Base-by-base conservation (phyloP, 2,888 invertebrate genomes). In the Mesochorus sp. region DNA sequence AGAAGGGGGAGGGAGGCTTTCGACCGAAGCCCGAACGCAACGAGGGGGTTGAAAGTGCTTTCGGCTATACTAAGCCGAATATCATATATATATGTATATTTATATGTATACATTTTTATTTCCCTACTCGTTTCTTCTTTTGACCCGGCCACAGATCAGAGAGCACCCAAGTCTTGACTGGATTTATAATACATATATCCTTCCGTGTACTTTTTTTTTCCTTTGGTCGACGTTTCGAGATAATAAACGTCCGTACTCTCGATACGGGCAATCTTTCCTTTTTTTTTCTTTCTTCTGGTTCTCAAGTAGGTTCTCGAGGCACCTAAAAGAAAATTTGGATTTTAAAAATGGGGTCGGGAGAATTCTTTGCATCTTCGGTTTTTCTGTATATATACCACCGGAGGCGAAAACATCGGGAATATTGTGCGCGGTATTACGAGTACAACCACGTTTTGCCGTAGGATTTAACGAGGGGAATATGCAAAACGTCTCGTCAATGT, bases 381-480 rank as follows among this genome's bases (percentile, higher is more conserved):
- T 17, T 51, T 24, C 10, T n/a, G n/a, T n/a, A n/a, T n/a, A n/a
- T n/a, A n/a, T n/a, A 34, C 44, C 26, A 28, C 24, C 19, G 1
- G 3, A 0, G 26, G 14, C n/a, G 17, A 24, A 51, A 67, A 6
- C 26, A n/a, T 47, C 39, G 1, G 34, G 39, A 39, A 37, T 31
- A 37, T 6, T 6, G 31, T 47, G n/a, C n/a, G n/a, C 31, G n/a
- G 17, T 64, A 17, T 42, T 49, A 19, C 14, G 10, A 17, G 1
- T 26, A 12, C 14, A 3, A n/a, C n/a, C 57, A 6, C 55, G 17
- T 68, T 53, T 31, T 26, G n/a, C 5, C 66, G 6, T 12, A 19
- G 34, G 12, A 51, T 78, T 70, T 64, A 70, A 70, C 68, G 57
- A 64, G 68, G 57, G 17, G 17, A 49, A 68, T 24, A 57, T 66